Evolutionary conservation across 2,113 vertebrate species (phyloP).

Genomic region (Myotis brandtii): DNA sequence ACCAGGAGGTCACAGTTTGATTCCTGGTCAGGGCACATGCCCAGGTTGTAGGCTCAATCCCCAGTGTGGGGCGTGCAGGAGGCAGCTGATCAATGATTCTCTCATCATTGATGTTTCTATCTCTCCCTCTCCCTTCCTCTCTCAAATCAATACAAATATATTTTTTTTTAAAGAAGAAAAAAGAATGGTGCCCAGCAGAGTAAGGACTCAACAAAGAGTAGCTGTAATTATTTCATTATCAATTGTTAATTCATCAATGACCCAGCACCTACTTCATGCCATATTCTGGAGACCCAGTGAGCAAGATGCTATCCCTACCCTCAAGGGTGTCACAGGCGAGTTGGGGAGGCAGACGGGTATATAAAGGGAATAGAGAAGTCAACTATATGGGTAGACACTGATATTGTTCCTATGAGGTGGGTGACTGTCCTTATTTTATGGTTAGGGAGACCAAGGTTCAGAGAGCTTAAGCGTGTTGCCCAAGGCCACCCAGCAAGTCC

Average conservation of each 20-base stretch:
- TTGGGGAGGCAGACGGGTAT: fast-evolving
- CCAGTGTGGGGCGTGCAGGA: too few relatives aligned
- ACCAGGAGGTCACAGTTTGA: too few relatives aligned
- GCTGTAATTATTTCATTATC: background rate
- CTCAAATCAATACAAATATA: too few relatives aligned
- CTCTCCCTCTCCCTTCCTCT: too few relatives aligned
- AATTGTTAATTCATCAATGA: background rate
- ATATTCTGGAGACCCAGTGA: background rate
- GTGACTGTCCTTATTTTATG: background rate
- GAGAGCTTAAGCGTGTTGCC: fast-evolving
- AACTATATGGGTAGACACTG: background rate
- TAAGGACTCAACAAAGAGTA: background rate
- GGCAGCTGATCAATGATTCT: too few relatives aligned
- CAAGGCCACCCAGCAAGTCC: background rate
- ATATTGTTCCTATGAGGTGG: fast-evolving
- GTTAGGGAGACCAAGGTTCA: background rate
- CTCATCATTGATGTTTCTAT: too few relatives aligned
- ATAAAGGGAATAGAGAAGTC: background rate
- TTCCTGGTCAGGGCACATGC: too few relatives aligned
- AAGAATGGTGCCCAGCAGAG: background rate
- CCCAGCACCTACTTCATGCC: background rate
- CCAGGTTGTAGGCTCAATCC: too few relatives aligned
- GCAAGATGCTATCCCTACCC: background rate
- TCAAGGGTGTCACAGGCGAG: background rate
- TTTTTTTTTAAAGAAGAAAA: too few relatives aligned